Percentiles rank a stretch among this genome's conserved stretches.
Conservation (phyloP, 2,888 invertebrate genomes). For the Drosophila putrida region DNA sequence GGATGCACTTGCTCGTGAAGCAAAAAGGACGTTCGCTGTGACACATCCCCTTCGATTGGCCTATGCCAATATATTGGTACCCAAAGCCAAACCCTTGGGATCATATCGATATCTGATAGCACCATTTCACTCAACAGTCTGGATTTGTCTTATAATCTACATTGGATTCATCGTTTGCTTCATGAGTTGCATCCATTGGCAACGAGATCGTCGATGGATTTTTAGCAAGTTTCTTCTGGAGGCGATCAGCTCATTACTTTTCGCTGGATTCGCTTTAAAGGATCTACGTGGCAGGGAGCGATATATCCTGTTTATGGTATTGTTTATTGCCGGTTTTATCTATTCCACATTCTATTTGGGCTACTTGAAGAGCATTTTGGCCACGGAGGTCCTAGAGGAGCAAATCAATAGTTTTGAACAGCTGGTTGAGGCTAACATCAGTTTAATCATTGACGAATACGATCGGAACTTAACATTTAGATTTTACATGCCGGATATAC, state of each 20-base stretch:
- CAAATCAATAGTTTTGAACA: constrained; percentile 65
- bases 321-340: constrained; percentile 63
- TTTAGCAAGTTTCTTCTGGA: constrained; percentile 67
- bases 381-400: constrained; percentile 64
- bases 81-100: constrained; percentile 53
- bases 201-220: constrained; percentile 52
- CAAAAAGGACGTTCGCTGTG: constrained; percentile 19
- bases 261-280: constrained; percentile 49
- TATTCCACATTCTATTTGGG: constrained; percentile 64
- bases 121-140: constrained; percentile 54
- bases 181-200: constrained; percentile 65
- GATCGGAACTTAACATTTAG: constrained; percentile 35
- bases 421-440: constrained; percentile 54
- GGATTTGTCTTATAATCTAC: constrained; percentile 56
- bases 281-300: constrained; percentile 49
- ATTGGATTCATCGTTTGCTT: constrained; percentile 56
- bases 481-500: constrained; percentile 55
- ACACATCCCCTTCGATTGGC: constrained; percentile 58
- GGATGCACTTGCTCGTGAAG: constrained; percentile 53
- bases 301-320: constrained; percentile 60
- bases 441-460: constrained; percentile 62
- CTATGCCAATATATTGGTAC: constrained; percentile 61
- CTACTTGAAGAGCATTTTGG: constrained; percentile 60
- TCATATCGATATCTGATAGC: constrained; percentile 60
- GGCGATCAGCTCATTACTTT: constrained; percentile 60